Evolutionary conservation across 2,797 vertebrate genomes (phyloP).

Genomic region (Anomalospiza imberbis): DNA sequence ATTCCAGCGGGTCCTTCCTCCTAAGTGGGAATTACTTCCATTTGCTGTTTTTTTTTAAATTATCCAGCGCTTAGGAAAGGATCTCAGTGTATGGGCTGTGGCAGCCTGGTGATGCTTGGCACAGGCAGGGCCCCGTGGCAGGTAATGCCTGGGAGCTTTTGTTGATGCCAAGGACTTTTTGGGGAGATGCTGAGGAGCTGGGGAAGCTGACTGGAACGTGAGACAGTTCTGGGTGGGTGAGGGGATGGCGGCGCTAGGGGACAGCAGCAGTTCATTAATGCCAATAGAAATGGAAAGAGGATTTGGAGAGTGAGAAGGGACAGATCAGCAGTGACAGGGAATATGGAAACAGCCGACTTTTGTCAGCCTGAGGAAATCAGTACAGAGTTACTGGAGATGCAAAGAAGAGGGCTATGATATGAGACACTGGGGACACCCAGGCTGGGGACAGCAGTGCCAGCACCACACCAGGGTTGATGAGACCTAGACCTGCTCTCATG

Average conservation of each 20-base stretch:
- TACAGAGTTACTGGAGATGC: not conserved
- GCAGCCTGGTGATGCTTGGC: not conserved
- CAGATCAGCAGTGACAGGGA: not conserved
- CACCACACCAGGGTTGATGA: not conserved
- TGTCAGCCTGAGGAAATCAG: not conserved
- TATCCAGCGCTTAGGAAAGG: not conserved
- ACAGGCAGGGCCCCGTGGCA: not conserved
- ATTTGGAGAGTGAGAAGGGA: not conserved
- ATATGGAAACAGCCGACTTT: not conserved
- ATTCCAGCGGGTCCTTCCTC: constrained; percentile 44
- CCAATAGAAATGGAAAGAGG: constrained; percentile 16
- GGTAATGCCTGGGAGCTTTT: not conserved
- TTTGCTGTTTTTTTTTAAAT: not conserved
- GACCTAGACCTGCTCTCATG: not conserved
- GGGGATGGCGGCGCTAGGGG: not conserved
- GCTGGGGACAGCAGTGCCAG: not conserved
- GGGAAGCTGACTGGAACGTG: not conserved
- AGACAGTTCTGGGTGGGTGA: not conserved
- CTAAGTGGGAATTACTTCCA: constrained; percentile 41
- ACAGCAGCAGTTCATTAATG: not conserved
- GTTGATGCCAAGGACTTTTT: not conserved
- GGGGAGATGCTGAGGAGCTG: not conserved
- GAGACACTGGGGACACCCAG: not conserved
- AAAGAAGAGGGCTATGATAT: accelerated
- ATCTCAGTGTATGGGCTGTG: not conserved